Percentiles rank a stretch among this genome's conserved stretches.
These are phyloP conservation scores for Molanna angustata DNA, from an alignment of 2,888 invertebrate genomes.

Conservation along the genomic window DNA sequence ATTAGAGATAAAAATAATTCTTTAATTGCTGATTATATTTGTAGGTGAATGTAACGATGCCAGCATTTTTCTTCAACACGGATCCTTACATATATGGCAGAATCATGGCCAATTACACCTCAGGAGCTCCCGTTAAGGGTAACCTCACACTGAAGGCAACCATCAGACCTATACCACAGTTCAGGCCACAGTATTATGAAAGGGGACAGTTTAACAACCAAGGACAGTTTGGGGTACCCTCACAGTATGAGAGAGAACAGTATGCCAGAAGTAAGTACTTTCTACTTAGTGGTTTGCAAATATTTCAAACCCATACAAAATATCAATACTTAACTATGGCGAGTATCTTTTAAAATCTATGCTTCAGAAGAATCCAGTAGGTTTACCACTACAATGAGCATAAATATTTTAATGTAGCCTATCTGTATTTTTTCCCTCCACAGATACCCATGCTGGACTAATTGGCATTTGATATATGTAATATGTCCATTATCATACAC, in stretches of 20 bases:
- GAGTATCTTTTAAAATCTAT: too few species aligned
- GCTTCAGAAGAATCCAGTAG: too few species aligned
- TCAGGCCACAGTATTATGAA: conserved; percentile 49
- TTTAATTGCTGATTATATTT: conserved; percentile 16
- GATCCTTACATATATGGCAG: conserved; percentile 81
- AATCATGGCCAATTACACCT: conserved; percentile 93
- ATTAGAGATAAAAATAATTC: too few species aligned
- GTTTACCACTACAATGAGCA: too few species aligned
- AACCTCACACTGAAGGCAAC: conserved; percentile 84
- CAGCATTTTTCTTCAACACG: conserved; percentile 88
- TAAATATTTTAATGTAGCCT: too few species aligned
- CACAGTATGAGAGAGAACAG: conserved; percentile 41
- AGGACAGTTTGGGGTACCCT: conserved; percentile 44
- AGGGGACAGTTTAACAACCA: conserved; percentile 53
- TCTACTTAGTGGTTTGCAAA: too few species aligned
- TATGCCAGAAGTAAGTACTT: conserved; percentile 45
- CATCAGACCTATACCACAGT: conserved; percentile 65
- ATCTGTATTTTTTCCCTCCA: too few species aligned
- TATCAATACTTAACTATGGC: too few species aligned
- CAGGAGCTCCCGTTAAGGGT: conserved; percentile 85
- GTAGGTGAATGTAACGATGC: conserved; percentile 91
- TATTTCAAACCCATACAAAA: too few species aligned
- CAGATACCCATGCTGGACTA: too few species aligned
- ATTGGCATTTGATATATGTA: too few species aligned
- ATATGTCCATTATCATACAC: too few species aligned